Evolutionary conservation across 1,140 invertebrate genomes (phyloP), one percentile per base, ranked within the genome.

Genomic region (Drosophila insularis): DNA sequence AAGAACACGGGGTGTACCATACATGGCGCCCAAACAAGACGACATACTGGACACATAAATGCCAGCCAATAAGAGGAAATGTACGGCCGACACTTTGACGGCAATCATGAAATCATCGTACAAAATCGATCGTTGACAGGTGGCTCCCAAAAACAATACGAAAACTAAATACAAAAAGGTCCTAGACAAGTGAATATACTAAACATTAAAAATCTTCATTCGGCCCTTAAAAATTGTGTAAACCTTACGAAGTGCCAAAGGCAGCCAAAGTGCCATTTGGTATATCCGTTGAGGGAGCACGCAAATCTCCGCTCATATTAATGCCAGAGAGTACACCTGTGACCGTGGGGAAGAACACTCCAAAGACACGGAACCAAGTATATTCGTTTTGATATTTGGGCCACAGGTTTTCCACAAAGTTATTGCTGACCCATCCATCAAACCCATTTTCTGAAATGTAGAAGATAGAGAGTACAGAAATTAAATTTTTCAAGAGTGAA

Each of bases 251-350:
- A 43, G 96, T 96, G 61, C 96, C 95, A 68, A 99, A 95, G 55
- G 98, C 97, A 31, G 97, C 96, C 27, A 99, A 92, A 4, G 98
- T 98, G 39, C 98, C 98, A 92, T 97, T 96, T 3, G 98, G 98
- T 89, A 99, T 99, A 92, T 98, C 97, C 50, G 95, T 95, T 10
- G 97, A 96, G 0, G 98, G 98, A 84, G 98, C 95, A 65, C 95
- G 94, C 46, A 99, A 93, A 92, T 99, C 98, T 11, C 98, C 98
- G 92, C 97, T 98, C 98, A 99, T 99, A 92, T 99, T 99, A 74
- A 99, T 97, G 50, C 98, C 98, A 50, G 98, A 97, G 67, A 99
- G 93, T 55, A 99, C 97, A 23, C 98, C 98, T 64, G 97, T 97
- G 61, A 98, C 95, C 55, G 98, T 97, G 59, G 98, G 96, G 93